Base-by-base conservation (phyloP, 2,888 invertebrate genomes). In the Ischnus inquisitorius region DNA sequence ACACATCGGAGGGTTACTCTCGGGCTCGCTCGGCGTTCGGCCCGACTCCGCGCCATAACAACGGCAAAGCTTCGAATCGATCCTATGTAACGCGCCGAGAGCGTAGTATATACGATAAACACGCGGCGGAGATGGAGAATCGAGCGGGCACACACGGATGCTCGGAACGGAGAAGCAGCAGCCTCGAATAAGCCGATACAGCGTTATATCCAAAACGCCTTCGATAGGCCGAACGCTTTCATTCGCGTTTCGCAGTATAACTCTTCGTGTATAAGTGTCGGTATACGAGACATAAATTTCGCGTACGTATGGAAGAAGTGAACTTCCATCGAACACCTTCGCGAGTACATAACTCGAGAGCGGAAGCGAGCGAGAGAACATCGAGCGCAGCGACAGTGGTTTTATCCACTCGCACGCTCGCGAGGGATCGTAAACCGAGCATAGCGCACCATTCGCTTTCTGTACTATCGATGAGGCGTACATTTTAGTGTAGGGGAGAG, bases 1-100 rank as follows among this genome's bases (percentile, higher is more conserved):
- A 85, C 41, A 80, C 19, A 88, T 87, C 76, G 78, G 87, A 84
- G 77, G 80, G 85, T 28, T 64, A 76, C 22, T 62, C 57, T 46
- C 19, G 54, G 34, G 64, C 54, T 76, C 34, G 19, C 43, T 28
- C 12, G 22, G 14, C 41, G 64, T 65, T 83, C 43, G 57, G 46
- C 25, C 25, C 34, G 34, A 48, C 25, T 2, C 8, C 62, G 22
- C 51, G 51, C 69, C 74, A 64, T 54, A 74, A 25, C 60, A 22
- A 10, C 10, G 28, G 19, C 39, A 68, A 65, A 76, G 57, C 76
- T 28, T 48, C 43, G 71, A 72, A 83, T 60, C 71, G 76, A 79
- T 72, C 25, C 65, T 3, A 22, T 41, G 19, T 28, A 71, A 81
- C 77, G 41, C 41, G 60, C 77, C 51, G 25, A 68, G 67, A 8